Evolutionary conservation across 1,140 invertebrate genomes (phyloP), one percentile per base, ranked within the genome.

Genomic region (Rhagoletis zephyria): DNA sequence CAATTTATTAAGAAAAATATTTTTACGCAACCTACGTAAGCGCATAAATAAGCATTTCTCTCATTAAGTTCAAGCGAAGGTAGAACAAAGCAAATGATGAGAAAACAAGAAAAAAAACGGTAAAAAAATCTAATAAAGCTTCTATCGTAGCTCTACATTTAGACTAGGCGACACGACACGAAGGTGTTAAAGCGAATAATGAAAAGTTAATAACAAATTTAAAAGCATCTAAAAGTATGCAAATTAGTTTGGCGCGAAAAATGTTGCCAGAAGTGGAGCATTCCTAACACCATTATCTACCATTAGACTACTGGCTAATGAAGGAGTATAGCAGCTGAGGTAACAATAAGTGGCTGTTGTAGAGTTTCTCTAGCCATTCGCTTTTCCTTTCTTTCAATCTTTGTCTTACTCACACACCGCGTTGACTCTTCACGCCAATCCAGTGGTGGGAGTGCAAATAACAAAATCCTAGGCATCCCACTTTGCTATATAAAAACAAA

Each of bases 181-280:
- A 74, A 74, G 67, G 67, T 74, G 67, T 74, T 74, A 74, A 74
- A 81, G 74, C n/a, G 48, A 81, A 30, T 81, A 81, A 81, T 81
- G 74, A 56, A 81, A 81, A 81, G 74, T 81, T 81, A 81, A 56
- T 81, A 56, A 16, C 74, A 19, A 81, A 81, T 81, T 56, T 30
- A 19, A 56, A 81, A 19, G 48, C 48, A n/a, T 81, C 74, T 81
- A 81, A 81, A 81, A 81, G 48, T 81, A 81, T 81, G 74, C 74
- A 81, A 81, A 81, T 81, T 81, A 81, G 9, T 81, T 56, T 56
- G 16, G 14, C 3, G n/a, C 48, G 48, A 51, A 81, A 59, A 81
- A 74, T 74, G 4, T 12, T 48, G 42, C 4, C 12, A 81, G 16
- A 81, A 16, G 4, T 5, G 0, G 42, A 59, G 48, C 5, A n/a